Conservation (phyloP, 1,140 invertebrate genomes). For the Drosophila ironensis region DNA sequence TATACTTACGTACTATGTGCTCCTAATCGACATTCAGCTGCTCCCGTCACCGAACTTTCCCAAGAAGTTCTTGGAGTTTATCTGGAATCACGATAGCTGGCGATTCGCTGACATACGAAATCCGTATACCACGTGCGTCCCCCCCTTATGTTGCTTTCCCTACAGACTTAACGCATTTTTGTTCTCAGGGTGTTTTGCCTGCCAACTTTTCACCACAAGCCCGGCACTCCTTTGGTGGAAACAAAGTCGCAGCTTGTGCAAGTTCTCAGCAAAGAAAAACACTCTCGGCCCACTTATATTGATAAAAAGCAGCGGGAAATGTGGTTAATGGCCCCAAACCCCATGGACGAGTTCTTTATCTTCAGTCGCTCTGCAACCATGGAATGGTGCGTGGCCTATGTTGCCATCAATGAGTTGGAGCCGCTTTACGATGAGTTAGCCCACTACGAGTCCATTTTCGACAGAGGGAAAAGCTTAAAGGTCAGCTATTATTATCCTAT, state of each 20-base stretch:
- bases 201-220: conserved; percentile 7
- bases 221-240: background rate
- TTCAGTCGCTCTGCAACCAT: background rate
- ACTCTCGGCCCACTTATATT: too few species aligned
- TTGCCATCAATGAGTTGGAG: conserved; percentile 27
- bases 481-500: background rate
- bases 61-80: conserved; percentile 13
- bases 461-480: conserved; percentile 12
- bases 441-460: conserved; percentile 16
- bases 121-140: conserved; percentile 7
- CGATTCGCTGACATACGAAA: background rate
- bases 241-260: conserved; percentile 2
- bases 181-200: conserved; percentile 25
- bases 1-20: conserved; percentile 24
- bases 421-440: conserved; percentile 32
- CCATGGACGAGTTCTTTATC: background rate
- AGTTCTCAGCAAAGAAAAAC: conserved; percentile 1
- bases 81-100: background rate
- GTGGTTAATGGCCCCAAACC: conserved; percentile 10
- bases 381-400: conserved; percentile 27
- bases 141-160: too few species aligned
- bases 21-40: conserved; percentile 28
- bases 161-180: background rate
- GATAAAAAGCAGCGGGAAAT: background rate
- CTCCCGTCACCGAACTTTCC: conserved; percentile 16